Percentiles rank a stretch among this genome's conserved stretches.
phyloP scores from a whole-genome alignment of 30 jellyfish, hydroid and myxozoan genomes.

The Hydra vulgaris region DNA sequence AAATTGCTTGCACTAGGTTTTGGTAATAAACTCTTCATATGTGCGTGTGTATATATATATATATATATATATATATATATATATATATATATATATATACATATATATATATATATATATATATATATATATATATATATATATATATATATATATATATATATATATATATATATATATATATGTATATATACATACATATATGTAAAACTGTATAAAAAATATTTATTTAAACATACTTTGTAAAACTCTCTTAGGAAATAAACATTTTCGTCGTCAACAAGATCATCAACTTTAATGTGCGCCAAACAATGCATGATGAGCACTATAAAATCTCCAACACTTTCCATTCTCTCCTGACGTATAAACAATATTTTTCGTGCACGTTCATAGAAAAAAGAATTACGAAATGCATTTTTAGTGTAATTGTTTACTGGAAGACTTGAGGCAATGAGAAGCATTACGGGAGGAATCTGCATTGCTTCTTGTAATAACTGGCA shows the following conservation, averaged over 20 bases:
- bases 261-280: conserved; percentile 60
- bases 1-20: no score
- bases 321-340: conserved; percentile 89
- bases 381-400: conserved; percentile 86
- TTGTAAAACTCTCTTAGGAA: conserved; percentile 86
- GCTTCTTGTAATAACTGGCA: conserved; percentile 59
- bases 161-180: no score
- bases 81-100: no score
- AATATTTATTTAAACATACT: conserved; percentile 25
- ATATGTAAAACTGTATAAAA: no score
- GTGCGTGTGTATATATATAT: no score
- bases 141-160: no score
- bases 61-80: no score
- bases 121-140: no score
- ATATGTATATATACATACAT: no score
- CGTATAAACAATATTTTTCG: conserved; percentile 68
- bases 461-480: conserved; percentile 74
- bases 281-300: conserved; percentile 72
- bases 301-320: conserved; percentile 94
- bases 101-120: no score
- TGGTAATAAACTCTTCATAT: no score
- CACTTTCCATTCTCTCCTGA: conserved; percentile 92
- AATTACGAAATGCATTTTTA: conserved; percentile 85
- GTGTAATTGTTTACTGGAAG: conserved; percentile 82
- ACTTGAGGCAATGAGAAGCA: conserved; percentile 80